phyloP scores from a whole-genome alignment of 2,797 vertebrate genomes.

The Cynopterus sphinx region DNA sequence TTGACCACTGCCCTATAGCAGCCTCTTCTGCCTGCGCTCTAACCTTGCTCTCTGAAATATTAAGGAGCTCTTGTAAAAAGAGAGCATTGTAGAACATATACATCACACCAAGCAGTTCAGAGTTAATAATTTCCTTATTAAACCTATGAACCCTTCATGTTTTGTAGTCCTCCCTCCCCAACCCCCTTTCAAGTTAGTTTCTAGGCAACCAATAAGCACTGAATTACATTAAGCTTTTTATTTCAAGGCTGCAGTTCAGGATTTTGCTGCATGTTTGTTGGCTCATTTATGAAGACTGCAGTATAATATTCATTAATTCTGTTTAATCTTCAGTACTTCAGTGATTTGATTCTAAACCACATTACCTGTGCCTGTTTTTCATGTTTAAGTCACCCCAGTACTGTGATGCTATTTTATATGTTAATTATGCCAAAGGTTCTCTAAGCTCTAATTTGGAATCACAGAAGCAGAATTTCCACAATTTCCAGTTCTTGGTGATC shows the following conservation, averaged over 20 bases:
- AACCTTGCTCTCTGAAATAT: not conserved
- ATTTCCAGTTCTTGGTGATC: not conserved
- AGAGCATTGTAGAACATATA: conserved; percentile 57
- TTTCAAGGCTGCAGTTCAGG: conserved; percentile 79
- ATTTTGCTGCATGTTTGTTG: conserved; percentile 73
- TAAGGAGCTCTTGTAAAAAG: conserved; percentile 37
- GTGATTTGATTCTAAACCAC: not conserved
- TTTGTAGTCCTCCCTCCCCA: conserved; percentile 63
- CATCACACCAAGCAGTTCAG: conserved; percentile 67
- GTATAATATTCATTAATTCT: conserved; percentile 62
- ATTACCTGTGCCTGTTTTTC: conserved; percentile 36
- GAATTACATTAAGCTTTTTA: conserved; percentile 86
- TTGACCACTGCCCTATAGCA: accelerated
- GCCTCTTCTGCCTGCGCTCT: not conserved
- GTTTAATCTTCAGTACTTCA: conserved; percentile 42
- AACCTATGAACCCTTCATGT: conserved; percentile 79
- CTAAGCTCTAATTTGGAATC: not conserved
- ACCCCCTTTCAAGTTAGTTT: conserved; percentile 81
- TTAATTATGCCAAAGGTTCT: not conserved
- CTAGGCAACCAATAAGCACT: conserved; percentile 85
- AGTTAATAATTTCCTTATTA: conserved; percentile 85
- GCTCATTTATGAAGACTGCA: conserved; percentile 53
- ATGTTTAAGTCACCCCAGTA: not conserved
- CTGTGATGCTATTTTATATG: not conserved
- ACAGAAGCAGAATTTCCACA: not conserved